These are phyloP conservation scores for Drosophila parvula DNA, from an alignment of 1,140 invertebrate genomes.

Conservation along the genomic window DNA sequence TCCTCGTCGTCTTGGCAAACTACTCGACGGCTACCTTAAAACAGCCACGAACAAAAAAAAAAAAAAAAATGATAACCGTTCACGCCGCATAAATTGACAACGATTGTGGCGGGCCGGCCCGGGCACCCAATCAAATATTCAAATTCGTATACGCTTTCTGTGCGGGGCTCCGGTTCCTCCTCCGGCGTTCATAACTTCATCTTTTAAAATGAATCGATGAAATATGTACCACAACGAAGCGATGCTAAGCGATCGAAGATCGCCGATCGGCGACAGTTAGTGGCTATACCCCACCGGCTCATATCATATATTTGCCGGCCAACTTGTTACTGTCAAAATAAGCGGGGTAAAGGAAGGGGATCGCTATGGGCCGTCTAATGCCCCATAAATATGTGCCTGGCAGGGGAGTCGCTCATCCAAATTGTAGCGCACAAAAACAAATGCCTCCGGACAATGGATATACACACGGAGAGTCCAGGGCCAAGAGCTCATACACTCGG, in stretches of 20 bases:
- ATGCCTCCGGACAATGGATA: constrained; percentile 58
- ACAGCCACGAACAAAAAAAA: constrained; percentile 39
- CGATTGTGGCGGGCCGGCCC: constrained; percentile 48
- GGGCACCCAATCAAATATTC: constrained; percentile 75
- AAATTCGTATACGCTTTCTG: constrained; percentile 56
- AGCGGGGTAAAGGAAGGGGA: constrained; percentile 7
- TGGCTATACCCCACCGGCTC: constrained; percentile 34
- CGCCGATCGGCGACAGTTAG: constrained; percentile 56
- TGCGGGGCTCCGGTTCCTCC: constrained; percentile 37
- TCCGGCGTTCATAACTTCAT: constrained; percentile 78
- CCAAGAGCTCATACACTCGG: constrained; percentile 1
- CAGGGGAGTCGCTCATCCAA: constrained; percentile 62
- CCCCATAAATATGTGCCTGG: constrained; percentile 69
- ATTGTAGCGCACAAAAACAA: constrained; percentile 77
- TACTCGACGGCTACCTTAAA: constrained; percentile 59
- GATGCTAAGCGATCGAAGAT: constrained; percentile 19
- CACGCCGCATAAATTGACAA: constrained; percentile 79
- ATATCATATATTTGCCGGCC: constrained; percentile 75
- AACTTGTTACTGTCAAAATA: constrained; percentile 83
- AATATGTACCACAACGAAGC: constrained; percentile 75
- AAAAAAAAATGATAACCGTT: constrained; percentile 68
- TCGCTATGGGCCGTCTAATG: constrained; percentile 65
- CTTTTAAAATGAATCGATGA: constrained; percentile 81
- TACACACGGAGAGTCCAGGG: constrained; percentile 38
- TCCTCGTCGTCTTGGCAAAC: constrained; percentile 29